A percentile compares a stretch with the other conserved stretches of the same genome.
These are phyloP conservation scores for Sebastes itinus DNA, from an alignment of 2,797 vertebrate genomes.

Conservation along the genomic window DNA sequence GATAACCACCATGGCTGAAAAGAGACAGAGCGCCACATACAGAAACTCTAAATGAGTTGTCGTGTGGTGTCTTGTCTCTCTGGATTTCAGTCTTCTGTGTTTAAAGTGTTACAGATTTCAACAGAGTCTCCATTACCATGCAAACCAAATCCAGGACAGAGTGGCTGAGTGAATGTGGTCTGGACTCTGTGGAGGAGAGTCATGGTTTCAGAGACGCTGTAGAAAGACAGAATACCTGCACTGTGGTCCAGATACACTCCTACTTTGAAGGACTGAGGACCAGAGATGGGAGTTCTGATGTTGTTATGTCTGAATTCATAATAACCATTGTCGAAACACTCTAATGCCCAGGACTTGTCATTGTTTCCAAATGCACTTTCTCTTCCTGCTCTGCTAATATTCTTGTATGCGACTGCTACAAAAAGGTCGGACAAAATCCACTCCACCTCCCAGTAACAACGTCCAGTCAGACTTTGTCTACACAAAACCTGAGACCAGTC, in stretches of 20 bases:
- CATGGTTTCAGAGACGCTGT: not conserved
- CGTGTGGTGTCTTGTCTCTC: not conserved
- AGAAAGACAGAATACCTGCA: conserved; percentile 10
- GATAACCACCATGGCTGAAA: not conserved
- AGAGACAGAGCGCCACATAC: too few relatives aligned
- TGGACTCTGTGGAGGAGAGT: conserved; percentile 25
- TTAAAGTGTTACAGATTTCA: accelerated
- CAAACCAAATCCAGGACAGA: not conserved
- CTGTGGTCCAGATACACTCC: not conserved
- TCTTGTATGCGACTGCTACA: not conserved
- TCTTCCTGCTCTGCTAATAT: accelerated
- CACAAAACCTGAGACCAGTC: accelerated
- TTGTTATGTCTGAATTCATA: conserved; percentile 8
- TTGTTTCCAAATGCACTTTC: not conserved
- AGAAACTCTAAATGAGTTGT: not conserved
- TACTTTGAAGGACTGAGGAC: not conserved
- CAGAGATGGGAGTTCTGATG: not conserved
- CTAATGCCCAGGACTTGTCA: conserved; percentile 8
- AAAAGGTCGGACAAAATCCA: accelerated
- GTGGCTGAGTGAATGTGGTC: not conserved
- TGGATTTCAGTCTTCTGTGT: not conserved
- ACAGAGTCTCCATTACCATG: accelerated
- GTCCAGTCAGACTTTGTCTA: not conserved
- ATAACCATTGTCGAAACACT: not conserved
- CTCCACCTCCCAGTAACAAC: conserved; percentile 11